Conservation (phyloP, 2,797 vertebrate species). For the Delichon dasypus region DNA sequence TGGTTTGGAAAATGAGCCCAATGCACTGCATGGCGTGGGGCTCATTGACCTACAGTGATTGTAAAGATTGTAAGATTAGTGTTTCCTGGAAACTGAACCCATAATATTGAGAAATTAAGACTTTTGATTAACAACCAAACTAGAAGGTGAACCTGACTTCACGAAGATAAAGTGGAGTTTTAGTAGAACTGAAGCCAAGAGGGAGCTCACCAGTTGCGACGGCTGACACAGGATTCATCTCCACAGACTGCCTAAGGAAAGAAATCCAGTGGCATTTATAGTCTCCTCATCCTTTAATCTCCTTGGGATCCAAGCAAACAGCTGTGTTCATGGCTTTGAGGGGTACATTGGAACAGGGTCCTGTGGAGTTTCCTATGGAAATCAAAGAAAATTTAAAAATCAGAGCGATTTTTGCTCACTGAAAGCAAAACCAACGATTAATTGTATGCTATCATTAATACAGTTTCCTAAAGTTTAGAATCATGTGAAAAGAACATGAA, state of each 20-base stretch:
- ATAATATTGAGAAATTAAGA: background rate
- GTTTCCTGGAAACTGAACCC: background rate
- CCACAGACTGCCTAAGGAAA: background rate
- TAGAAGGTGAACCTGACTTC: background rate
- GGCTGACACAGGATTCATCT: background rate
- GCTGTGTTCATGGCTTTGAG: background rate
- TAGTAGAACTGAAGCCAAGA: background rate
- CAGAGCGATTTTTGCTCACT: background rate
- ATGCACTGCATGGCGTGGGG: accelerated
- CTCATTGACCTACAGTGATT: background rate
- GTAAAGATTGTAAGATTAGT: background rate
- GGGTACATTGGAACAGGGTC: background rate
- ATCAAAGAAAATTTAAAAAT: background rate
- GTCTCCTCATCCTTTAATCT: background rate
- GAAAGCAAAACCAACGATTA: background rate
- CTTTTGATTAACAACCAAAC: background rate
- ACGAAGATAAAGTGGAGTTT: background rate
- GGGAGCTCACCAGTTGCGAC: background rate
- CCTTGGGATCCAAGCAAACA: background rate
- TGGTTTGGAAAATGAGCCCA: background rate
- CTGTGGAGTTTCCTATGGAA: background rate
- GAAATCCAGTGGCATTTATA: background rate
- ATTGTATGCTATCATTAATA: background rate
- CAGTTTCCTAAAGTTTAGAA: background rate
- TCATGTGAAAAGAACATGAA: background rate